Evolutionary conservation across 2,797 vertebrate genomes (phyloP).

Genomic region (Acipenser ruthenus): DNA sequence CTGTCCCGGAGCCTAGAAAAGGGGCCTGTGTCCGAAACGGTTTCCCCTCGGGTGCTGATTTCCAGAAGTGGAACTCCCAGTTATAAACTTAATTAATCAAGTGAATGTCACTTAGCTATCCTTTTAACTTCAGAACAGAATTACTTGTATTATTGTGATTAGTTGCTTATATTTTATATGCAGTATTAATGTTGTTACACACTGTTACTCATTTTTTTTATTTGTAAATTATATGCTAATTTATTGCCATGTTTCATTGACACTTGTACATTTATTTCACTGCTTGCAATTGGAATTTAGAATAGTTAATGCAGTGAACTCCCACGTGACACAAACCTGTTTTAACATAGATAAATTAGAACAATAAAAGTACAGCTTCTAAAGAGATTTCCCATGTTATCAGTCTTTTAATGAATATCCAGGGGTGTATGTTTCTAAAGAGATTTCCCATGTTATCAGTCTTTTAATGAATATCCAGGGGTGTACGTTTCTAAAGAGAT

Average conservation of each 20-base stretch:
- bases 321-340: constrained; percentile 67
- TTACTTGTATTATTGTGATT: constrained; percentile 80
- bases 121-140: constrained; percentile 76
- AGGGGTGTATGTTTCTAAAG: constrained; percentile 36
- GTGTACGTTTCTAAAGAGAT: too few species aligned
- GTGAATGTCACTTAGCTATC: constrained; percentile 85
- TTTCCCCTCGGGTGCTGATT: constrained; percentile 36
- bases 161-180: constrained; percentile 97
- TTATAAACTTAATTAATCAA: constrained; percentile 81
- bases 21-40: constrained; percentile 27
- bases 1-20: constrained; percentile 40
- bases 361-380: constrained; percentile 85
- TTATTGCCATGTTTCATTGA: constrained; percentile 90
- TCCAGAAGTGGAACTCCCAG: constrained; percentile 51
- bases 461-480: too few species aligned
- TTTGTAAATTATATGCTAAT: constrained; percentile 99
- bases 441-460: constrained; percentile 27
- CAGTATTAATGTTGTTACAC: constrained; percentile 95
- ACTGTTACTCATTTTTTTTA: constrained; percentile 85
- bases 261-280: constrained; percentile 85
- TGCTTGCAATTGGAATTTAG: constrained; percentile 80
- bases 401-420: not conserved
- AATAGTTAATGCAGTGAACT: constrained; percentile 80
- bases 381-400: constrained; percentile 40
- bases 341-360: constrained; percentile 76